These are phyloP conservation scores for Coptodon bakossiorum DNA, from an alignment of 2,113 vertebrate genomes.

Conservation along the genomic window DNA sequence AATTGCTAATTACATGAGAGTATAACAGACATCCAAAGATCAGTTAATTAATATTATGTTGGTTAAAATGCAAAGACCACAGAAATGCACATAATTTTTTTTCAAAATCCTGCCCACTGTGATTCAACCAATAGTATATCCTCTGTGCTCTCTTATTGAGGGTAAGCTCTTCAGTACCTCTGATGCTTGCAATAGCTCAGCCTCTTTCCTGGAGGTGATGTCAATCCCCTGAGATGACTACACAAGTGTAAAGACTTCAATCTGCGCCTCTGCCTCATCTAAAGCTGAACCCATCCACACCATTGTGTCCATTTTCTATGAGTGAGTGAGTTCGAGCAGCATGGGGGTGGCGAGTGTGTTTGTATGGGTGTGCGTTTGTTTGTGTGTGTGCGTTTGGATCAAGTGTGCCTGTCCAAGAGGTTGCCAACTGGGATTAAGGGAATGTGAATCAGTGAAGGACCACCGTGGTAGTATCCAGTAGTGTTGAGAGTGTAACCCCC, in stretches of 20 bases:
- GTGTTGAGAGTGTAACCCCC: slow-evolving; percentile 18
- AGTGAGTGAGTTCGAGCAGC: neutral
- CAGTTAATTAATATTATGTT: neutral
- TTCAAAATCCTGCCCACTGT: neutral
- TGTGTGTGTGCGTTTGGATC: neutral
- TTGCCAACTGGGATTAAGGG: slow-evolving; percentile 73
- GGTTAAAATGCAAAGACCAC: neutral
- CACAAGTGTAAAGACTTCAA: slow-evolving; percentile 33
- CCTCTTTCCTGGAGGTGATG: slow-evolving; percentile 27
- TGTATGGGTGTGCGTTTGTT: neutral
- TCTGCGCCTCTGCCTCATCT: slow-evolving; percentile 26
- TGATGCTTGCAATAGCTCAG: neutral
- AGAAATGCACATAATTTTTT: neutral
- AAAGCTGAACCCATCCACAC: slow-evolving; percentile 30
- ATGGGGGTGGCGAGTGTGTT: neutral
- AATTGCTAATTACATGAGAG: neutral
- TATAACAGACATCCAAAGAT: neutral
- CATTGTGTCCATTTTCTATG: slow-evolving; percentile 50
- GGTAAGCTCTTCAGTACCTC: neutral
- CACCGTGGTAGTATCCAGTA: slow-evolving; percentile 58
- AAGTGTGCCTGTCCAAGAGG: slow-evolving; percentile 56
- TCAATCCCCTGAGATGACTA: slow-evolving; percentile 24
- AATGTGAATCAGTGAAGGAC: slow-evolving; percentile 57
- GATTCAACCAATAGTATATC: neutral
- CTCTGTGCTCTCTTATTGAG: neutral